Evolutionary conservation across 1,140 invertebrate genomes (phyloP), one percentile per base, ranked within the genome.

Genomic region (Trichomalopsis sarcophagae): DNA sequence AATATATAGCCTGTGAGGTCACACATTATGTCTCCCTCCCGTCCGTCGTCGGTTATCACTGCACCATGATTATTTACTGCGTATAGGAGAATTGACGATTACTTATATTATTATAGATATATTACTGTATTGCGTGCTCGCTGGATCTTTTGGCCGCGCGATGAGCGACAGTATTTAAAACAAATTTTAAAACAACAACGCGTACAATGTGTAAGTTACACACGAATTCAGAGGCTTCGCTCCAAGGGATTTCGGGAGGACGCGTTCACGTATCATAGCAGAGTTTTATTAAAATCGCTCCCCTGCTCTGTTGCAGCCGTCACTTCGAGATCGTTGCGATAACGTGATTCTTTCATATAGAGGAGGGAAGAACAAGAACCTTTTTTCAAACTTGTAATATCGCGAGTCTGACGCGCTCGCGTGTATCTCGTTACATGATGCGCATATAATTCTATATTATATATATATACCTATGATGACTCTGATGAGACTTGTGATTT

Each of bases 31-130:
- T 27, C 75, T 40, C 40, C 47, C 47, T 71, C 9, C 23, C 76
- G 4, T 68, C 4, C 71, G 30, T 71, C 62, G 17, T 44, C 62
- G 23, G 62, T 14, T 81, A 36, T 50, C 14, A 81, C 14, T 69
- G 68, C 40, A 80, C 33, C 17, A 17, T 6, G 21, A 81, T 84
- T 84, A 78, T 86, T 86, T 81, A 84, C 82, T 78, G 17, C 17
- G 55, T n/a, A 21, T 62, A n/a, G 17, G 17, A 62, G 17, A 7
- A 62, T 21, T 21, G 21, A 62, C 55, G 17, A 62, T 62, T 77
- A 55, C 40, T 62, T 62, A 55, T 55, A 17, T 62, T 55, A 17
- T 62, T 7, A 21, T 17, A 21, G 27, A 27, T n/a, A n/a, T 62
- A 7, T 4, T 36, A 36, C 5, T n/a, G 5, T 7, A 62, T 62